Conservation (phyloP, 2,113 vertebrate species). For the Merops nubicus region DNA sequence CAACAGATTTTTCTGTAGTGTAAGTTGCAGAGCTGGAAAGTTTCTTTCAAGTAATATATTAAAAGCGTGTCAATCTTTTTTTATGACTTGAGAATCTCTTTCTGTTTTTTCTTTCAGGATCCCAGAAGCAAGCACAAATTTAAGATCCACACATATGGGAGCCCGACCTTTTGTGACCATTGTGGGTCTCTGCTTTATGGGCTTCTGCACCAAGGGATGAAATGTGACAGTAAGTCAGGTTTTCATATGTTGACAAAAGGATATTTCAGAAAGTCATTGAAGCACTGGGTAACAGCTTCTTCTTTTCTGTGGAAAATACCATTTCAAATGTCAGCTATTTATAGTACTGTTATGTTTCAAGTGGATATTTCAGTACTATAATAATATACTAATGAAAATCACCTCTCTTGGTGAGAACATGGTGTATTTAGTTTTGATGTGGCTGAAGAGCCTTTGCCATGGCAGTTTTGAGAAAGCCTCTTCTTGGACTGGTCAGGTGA, state of each 20-base stretch:
- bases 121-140: conserved; percentile 99
- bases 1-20: background rate
- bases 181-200: conserved; percentile 96
- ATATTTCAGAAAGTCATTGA: background rate
- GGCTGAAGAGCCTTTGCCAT: background rate
- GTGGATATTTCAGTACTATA: background rate
- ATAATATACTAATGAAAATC: background rate
- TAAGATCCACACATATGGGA: conserved; percentile 96
- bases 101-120: conserved; percentile 78
- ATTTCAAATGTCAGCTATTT: conserved; percentile 53
- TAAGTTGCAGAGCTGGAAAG: background rate
- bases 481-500: background rate
- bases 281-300: background rate
- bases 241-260: background rate
- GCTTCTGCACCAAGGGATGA: conserved; percentile 98
- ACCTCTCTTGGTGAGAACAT: background rate
- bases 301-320: conserved; percentile 20
- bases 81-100: background rate
- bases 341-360: background rate
- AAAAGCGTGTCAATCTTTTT: fast-evolving
- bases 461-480: background rate
- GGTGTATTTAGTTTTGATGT: background rate
- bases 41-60: background rate
- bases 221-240: conserved; percentile 94
- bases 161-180: conserved; percentile 97